Evolutionary conservation across 1,140 invertebrate genomes (phyloP).

Genomic region (Sipha flava): DNA sequence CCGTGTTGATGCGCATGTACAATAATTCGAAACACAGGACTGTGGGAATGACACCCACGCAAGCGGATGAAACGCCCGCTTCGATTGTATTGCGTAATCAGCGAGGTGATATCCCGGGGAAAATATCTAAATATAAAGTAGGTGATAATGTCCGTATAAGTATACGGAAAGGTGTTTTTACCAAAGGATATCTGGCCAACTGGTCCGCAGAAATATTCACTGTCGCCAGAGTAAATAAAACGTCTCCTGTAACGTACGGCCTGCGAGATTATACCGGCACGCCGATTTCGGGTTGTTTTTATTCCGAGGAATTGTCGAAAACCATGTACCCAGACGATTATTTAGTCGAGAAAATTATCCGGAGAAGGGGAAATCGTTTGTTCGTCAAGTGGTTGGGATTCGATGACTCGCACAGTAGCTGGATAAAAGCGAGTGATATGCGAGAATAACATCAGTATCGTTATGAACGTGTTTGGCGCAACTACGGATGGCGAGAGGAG

Average conservation of each 20-base stretch:
- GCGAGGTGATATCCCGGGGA: not conserved
- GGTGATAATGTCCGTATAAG: not conserved
- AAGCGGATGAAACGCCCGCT: not conserved
- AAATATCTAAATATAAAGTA: not conserved
- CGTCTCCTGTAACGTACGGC: not conserved
- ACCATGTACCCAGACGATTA: no score
- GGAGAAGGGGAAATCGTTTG: no score
- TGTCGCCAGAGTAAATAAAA: not conserved
- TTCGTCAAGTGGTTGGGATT: no score
- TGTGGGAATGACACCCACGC: not conserved
- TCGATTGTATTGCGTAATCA: not conserved
- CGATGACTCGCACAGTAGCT: no score
- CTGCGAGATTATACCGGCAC: not conserved
- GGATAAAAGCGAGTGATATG: no score
- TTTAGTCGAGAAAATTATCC: no score
- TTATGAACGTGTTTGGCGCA: no score
- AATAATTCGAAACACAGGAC: not conserved
- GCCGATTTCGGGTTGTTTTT: no score
- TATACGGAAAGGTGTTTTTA: not conserved
- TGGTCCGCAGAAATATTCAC: not conserved
- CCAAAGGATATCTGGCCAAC: no score
- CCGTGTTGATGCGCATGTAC: not conserved
- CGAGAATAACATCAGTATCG: no score
- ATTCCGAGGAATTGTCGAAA: no score
- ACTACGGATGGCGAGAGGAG: no score